Conservation (phyloP, 2,113 vertebrate genomes). For the Callopanchax toddi region DNA sequence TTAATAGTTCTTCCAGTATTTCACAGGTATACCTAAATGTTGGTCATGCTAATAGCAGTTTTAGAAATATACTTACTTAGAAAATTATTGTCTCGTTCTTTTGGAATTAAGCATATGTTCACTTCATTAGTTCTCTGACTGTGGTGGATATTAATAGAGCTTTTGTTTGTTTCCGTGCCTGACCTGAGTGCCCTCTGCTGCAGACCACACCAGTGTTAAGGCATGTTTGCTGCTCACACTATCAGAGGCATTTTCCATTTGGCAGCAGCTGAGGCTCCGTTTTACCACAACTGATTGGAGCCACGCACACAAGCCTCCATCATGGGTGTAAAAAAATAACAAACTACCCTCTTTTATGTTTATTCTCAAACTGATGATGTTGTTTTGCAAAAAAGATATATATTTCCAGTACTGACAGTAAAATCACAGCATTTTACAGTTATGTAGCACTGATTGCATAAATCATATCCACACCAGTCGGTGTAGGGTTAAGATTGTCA, state of each 20-base stretch:
- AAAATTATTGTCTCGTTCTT: constrained; percentile 37
- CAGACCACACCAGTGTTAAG: constrained; percentile 18
- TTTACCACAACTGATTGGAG: constrained; percentile 18
- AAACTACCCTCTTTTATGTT: background rate
- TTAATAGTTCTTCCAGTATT: too few relatives aligned
- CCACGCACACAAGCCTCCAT: constrained; percentile 14
- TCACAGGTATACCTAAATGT: too few relatives aligned
- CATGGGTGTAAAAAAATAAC: constrained; percentile 30
- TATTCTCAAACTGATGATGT: background rate
- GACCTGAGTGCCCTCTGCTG: constrained; percentile 12
- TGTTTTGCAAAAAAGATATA: too few relatives aligned
- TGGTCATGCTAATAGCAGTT: too few relatives aligned
- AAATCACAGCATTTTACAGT: too few relatives aligned
- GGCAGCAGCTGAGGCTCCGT: constrained; percentile 12
- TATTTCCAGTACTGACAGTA: too few relatives aligned
- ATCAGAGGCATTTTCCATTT: constrained; percentile 41
- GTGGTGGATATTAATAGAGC: constrained; percentile 57
- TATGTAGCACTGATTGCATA: too few relatives aligned
- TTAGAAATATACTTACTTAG: background rate
- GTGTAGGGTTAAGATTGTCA: too few relatives aligned
- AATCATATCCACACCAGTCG: too few relatives aligned
- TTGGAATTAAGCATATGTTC: constrained; percentile 47
- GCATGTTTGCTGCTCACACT: constrained; percentile 28
- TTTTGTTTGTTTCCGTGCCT: constrained; percentile 42
- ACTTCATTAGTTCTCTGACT: constrained; percentile 37